These are phyloP conservation scores for Euborellia annulipes DNA, from an alignment of 1,140 invertebrate genomes.

Conservation along the genomic window DNA sequence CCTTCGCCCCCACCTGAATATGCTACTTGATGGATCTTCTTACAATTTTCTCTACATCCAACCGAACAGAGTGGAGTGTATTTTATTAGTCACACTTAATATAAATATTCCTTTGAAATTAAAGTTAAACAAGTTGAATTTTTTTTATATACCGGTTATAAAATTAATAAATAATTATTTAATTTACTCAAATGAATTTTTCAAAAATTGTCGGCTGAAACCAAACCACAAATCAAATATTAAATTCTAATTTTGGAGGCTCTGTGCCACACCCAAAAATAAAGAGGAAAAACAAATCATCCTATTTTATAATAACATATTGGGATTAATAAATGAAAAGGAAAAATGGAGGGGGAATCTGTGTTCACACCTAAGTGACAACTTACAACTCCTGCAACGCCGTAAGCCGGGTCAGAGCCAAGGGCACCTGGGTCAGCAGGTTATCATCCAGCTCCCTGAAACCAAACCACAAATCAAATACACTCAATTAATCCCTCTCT, in stretches of 20 bases:
- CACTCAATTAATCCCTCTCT: too few relatives aligned
- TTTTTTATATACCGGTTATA: too few relatives aligned
- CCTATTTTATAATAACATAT: background rate
- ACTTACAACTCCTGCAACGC: constrained; percentile 58
- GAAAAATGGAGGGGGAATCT: background rate
- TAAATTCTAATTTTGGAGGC: background rate
- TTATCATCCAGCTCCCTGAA: constrained; percentile 59
- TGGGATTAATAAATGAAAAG: background rate
- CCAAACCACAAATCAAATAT: background rate
- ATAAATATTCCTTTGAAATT: too few relatives aligned
- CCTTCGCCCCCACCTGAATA: too few relatives aligned
- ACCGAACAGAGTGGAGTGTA: too few relatives aligned
- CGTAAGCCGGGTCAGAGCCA: constrained; percentile 41
- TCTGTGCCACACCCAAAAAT: background rate
- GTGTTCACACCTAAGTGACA: constrained; percentile 8
- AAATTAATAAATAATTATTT: too few relatives aligned
- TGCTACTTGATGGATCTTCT: too few relatives aligned
- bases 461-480: constrained; percentile 22
- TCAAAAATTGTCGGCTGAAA: background rate
- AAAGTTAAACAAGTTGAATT: too few relatives aligned
- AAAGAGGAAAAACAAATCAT: background rate
- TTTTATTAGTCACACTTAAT: too few relatives aligned
- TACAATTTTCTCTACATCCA: too few relatives aligned
- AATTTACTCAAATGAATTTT: too few relatives aligned
- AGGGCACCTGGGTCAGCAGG: constrained; percentile 44